Conservation (phyloP, 2,113 vertebrate genomes). For the Hypomesus transpacificus region DNA sequence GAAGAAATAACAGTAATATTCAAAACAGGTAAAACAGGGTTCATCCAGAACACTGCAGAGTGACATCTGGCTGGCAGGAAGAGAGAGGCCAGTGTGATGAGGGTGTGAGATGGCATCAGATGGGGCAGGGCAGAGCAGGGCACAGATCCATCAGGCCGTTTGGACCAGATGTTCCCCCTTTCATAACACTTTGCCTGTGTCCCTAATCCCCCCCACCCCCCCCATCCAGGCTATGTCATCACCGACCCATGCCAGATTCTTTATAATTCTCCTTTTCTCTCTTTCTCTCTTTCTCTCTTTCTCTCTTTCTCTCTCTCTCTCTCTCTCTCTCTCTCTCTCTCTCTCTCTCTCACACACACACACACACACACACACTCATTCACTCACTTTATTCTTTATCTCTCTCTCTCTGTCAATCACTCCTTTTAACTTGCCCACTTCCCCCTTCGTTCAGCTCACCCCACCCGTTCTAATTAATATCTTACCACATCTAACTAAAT, state of each 20-base stretch:
- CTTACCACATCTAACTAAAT: too few species aligned
- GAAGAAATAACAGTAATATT: too few species aligned
- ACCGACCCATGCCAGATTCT: slow-evolving; percentile 1
- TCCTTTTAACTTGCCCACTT: neutral
- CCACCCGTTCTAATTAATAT: too few species aligned
- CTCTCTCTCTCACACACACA: neutral
- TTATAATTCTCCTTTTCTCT: neutral
- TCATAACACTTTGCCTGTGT: slow-evolving; percentile 25
- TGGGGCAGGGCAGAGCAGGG: neutral
- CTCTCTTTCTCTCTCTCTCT: neutral
- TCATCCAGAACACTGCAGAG: too few species aligned
- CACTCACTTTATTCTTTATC: too few species aligned
- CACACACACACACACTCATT: too few species aligned
- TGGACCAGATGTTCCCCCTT: slow-evolving; percentile 33
- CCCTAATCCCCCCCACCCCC: slow-evolving; percentile 29
- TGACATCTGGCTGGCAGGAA: neutral
- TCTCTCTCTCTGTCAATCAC: neutral
- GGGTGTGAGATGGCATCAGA: neutral
- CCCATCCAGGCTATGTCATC: neutral
- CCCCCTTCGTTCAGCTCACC: too few species aligned
- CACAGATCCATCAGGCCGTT: slow-evolving; percentile 12
- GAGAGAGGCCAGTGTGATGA: neutral
- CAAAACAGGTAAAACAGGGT: too few species aligned
- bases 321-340: neutral
- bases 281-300: neutral